Percentiles rank a stretch among this genome's conserved stretches.
These are phyloP conservation scores for Schizotus pectinicornis DNA, from an alignment of 2,888 invertebrate species.

Conservation along the genomic window DNA sequence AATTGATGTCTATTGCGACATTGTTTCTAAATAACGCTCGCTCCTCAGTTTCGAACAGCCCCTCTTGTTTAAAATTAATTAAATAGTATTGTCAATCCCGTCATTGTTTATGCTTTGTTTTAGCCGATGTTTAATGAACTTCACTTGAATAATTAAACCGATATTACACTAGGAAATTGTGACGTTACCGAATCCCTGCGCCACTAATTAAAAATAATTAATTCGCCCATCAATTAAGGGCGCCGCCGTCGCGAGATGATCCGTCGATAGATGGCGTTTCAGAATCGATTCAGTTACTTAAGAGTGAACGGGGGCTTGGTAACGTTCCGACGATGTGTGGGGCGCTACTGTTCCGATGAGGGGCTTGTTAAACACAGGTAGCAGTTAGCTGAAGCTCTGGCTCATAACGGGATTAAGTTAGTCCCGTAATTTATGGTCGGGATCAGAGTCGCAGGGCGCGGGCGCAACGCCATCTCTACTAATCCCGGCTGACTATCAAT, in stretches of 20 bases:
- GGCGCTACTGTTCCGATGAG: constrained; percentile 27
- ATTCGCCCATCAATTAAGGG: constrained; percentile 5
- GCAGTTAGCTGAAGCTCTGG: constrained; percentile 49
- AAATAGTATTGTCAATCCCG: constrained; percentile 49
- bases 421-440: constrained; percentile 55
- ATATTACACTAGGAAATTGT: constrained; percentile 32
- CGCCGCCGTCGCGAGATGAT: not conserved
- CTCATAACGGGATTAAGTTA: constrained; percentile 57
- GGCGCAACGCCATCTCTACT: constrained; percentile 49
- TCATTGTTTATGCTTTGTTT: constrained; percentile 43
- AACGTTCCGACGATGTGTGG: too few species aligned
- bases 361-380: constrained; percentile 50
- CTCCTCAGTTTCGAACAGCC: constrained; percentile 33
- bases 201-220: constrained; percentile 6
- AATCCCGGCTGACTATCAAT: constrained; percentile 59
- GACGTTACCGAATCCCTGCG: constrained; percentile 9
- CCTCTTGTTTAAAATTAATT: constrained; percentile 53
- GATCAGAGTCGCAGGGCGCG: constrained; percentile 41
- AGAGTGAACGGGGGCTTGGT: too few species aligned
- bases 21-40: constrained; percentile 55
- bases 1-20: constrained; percentile 59
- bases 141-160: constrained; percentile 32
- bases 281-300: too few species aligned
- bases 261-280: not conserved
- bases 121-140: constrained; percentile 39